phyloP scores from a whole-genome alignment of 2,113 vertebrate genomes.

The Pteropus alecto region DNA sequence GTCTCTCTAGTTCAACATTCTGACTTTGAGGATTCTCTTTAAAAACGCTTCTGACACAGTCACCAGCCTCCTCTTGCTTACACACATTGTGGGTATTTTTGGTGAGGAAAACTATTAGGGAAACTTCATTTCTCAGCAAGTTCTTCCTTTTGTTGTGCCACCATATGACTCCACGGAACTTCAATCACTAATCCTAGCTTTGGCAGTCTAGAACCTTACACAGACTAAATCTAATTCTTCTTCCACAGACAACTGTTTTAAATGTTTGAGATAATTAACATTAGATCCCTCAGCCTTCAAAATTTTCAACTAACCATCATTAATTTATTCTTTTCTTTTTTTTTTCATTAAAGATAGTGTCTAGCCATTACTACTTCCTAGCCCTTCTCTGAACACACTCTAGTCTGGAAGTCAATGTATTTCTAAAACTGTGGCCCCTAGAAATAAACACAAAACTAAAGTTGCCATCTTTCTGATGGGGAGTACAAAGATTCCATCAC shows the following conservation, averaged over 20 bases:
- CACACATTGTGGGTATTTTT: neutral
- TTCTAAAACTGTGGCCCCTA: neutral
- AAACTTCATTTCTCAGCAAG: neutral
- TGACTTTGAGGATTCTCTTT: neutral
- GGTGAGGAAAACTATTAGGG: neutral
- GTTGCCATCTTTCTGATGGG: neutral
- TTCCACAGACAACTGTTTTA: neutral
- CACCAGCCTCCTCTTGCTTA: neutral
- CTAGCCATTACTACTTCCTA: neutral
- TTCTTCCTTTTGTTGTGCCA: neutral
- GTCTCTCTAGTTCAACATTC: neutral
- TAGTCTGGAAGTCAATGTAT: neutral
- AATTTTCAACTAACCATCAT: neutral
- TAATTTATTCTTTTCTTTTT: neutral
- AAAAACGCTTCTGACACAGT: neutral
- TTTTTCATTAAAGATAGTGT: neutral
- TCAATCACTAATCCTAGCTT: neutral
- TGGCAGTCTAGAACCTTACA: neutral
- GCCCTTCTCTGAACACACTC: neutral
- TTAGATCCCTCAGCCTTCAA: neutral
- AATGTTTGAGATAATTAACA: neutral
- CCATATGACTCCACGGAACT: neutral
- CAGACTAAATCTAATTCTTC: neutral
- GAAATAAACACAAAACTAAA: neutral
- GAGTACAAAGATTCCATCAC: neutral